phyloP scores from a whole-genome alignment of 2,888 invertebrate species.

The Proisotoma minuta region DNA sequence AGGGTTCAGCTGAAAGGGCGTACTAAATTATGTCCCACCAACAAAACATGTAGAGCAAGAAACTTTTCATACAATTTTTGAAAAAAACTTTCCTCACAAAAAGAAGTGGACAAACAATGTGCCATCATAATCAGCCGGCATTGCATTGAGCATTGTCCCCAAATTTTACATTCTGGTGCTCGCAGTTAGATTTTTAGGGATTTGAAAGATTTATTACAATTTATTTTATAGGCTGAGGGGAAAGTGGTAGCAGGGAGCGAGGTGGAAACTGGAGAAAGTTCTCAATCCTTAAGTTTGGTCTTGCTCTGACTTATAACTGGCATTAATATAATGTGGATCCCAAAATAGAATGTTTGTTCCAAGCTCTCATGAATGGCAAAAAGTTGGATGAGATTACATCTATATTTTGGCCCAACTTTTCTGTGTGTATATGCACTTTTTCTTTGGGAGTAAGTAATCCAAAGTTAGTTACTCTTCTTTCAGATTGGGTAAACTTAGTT shows the following conservation, averaged over 20 bases:
- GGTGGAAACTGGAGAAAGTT: neutral
- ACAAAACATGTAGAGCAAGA: no score
- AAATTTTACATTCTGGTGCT: no score
- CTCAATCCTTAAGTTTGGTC: neutral
- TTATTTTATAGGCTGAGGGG: neutral
- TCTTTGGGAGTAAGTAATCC: neutral
- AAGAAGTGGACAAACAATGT: no score
- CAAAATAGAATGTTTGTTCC: neutral
- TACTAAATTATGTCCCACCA: no score
- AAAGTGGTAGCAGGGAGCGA: neutral
- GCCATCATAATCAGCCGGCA: no score
- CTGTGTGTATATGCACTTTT: slow-evolving; percentile 4
- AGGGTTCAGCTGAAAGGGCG: no score
- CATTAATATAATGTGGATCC: slow-evolving; percentile 1
- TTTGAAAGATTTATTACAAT: slow-evolving; percentile 45
- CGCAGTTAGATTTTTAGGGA: slow-evolving; percentile 43
- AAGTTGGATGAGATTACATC: slow-evolving; percentile 9
- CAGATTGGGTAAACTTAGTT: slow-evolving; percentile 3
- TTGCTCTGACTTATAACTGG: neutral
- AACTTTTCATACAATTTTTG: no score
- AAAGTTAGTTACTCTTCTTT: neutral
- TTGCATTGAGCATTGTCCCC: no score
- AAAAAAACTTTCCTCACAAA: no score
- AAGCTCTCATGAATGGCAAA: slow-evolving; percentile 2
- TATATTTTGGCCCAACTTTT: slow-evolving; percentile 8